A percentile compares a stretch with the other conserved stretches of the same genome.
These are phyloP conservation scores for Pelagia noctiluca DNA, from an alignment of 30 jellyfish, hydroid and myxozoan species.

Conservation along the genomic window DNA sequence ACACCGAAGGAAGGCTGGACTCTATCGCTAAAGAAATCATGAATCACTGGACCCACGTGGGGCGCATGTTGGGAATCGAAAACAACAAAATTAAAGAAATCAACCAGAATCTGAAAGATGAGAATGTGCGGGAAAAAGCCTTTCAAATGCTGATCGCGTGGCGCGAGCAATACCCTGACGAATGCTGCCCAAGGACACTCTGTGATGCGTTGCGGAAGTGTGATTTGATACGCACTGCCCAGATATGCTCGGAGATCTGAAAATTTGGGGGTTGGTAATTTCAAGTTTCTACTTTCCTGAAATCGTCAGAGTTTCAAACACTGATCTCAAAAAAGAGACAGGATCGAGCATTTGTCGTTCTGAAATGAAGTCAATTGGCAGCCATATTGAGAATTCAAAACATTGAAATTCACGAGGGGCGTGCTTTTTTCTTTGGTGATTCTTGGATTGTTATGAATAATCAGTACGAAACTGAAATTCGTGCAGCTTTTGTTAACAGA, in stretches of 20 bases:
- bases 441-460: no score
- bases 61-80: constrained; percentile 70
- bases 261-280: no score
- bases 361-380: no score
- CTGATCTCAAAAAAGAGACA: no score
- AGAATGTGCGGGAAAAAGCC: constrained; percentile 91
- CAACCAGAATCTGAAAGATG: constrained; percentile 73
- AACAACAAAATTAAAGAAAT: constrained; percentile 75
- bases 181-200: constrained; percentile 47
- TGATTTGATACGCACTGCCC: constrained; percentile 82
- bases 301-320: no score
- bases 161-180: constrained; percentile 91
- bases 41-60: constrained; percentile 83
- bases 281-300: no score
- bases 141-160: constrained; percentile 93
- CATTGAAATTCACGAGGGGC: no score
- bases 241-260: constrained; percentile 47
- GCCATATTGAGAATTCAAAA: no score
- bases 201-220: constrained; percentile 66
- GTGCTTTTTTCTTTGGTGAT: no score
- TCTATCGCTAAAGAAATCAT: constrained; percentile 83
- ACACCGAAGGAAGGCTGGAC: constrained; percentile 74
- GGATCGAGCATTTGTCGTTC: no score
- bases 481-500: no score
- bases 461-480: no score